Percentiles rank a stretch among this genome's conserved stretches.
phyloP scores from a whole-genome alignment of 2,797 vertebrate species.

The Coccyzus lansbergi region DNA sequence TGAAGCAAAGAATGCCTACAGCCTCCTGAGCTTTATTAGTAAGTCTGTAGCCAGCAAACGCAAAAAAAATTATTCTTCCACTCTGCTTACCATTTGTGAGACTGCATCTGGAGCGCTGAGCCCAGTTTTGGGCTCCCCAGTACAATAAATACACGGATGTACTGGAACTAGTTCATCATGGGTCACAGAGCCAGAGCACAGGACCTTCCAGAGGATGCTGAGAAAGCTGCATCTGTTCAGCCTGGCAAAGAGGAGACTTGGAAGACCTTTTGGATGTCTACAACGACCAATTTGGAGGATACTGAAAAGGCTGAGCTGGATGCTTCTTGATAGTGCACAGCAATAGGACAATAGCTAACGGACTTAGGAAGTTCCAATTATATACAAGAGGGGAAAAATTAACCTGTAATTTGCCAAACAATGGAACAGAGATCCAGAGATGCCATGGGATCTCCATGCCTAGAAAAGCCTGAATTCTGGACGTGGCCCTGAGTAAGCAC shows the following conservation, averaged over 20 bases:
- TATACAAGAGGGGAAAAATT: neutral
- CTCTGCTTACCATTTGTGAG: neutral
- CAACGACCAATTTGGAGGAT: neutral
- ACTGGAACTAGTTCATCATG: neutral
- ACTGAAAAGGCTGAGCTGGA: neutral
- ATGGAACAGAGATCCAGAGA: neutral
- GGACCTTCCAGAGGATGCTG: neutral
- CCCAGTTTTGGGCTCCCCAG: neutral
- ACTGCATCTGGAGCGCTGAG: neutral
- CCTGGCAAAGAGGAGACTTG: neutral
- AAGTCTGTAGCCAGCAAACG: neutral
- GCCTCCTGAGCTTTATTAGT: neutral
- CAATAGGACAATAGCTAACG: neutral
- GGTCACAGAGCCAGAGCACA: neutral
- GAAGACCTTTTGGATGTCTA: neutral
- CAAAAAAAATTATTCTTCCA: neutral
- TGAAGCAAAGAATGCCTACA: neutral
- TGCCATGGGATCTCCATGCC: neutral
- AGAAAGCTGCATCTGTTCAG: neutral
- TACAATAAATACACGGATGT: neutral
- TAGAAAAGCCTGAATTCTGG: neutral
- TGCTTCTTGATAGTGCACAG: neutral
- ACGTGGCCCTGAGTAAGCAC: neutral
- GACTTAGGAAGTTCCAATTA: neutral
- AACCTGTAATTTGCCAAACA: neutral